Evolutionary conservation across 2,888 invertebrate genomes (phyloP).

Genomic region (Cheilosia soror): DNA sequence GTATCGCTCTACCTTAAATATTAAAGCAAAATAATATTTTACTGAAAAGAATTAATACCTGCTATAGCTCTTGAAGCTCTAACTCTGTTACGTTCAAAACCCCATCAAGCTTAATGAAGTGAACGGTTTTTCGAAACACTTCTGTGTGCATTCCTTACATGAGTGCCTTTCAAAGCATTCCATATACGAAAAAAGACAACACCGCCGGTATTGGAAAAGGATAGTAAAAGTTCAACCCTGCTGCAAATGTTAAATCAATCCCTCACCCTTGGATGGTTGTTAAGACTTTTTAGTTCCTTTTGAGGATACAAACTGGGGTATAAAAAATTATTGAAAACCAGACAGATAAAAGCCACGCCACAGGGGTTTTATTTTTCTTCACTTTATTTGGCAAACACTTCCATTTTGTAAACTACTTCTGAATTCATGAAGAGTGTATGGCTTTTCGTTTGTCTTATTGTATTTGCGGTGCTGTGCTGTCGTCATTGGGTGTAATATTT

Average conservation of each 20-base stretch:
- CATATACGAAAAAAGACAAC: not conserved
- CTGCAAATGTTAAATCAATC: conserved; percentile 42
- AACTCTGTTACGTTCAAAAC: not conserved
- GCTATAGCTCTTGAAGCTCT: not conserved
- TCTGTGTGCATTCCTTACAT: conserved; percentile 7
- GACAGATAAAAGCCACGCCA: conserved; percentile 24
- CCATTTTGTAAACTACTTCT: conserved; percentile 4
- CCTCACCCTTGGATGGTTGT: conserved; percentile 26
- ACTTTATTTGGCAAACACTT: conserved; percentile 7
- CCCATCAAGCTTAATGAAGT: conserved; percentile 11
- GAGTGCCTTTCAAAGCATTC: conserved; percentile 15
- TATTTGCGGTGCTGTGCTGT: not conserved
- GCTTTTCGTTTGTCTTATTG: conserved; percentile 9
- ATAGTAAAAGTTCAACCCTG: not conserved
- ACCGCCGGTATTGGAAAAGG: not conserved
- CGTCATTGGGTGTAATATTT: conserved; percentile 17
- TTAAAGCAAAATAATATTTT: no score
- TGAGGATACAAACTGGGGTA: conserved; percentile 15
- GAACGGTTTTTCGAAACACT: conserved; percentile 1
- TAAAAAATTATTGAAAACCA: conserved; percentile 18
- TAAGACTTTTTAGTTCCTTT: conserved; percentile 27
- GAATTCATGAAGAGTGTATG: conserved; percentile 16
- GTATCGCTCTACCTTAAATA: no score
- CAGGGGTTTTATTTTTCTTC: conserved; percentile 11
- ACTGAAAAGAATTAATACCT: no score